phyloP scores from a whole-genome alignment of 2,113 vertebrate species.

The Diadophis punctatus region DNA sequence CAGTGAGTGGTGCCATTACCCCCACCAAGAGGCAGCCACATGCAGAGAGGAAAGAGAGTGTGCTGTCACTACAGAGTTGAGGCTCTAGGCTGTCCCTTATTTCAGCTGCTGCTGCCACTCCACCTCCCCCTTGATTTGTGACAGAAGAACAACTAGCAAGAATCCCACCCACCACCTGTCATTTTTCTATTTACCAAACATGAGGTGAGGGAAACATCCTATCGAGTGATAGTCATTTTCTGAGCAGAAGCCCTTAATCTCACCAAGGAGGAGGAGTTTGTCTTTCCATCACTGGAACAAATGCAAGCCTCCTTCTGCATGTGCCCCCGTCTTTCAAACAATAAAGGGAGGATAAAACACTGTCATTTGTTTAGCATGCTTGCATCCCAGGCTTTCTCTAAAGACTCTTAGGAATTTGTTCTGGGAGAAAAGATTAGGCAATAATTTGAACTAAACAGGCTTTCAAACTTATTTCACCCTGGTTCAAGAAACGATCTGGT shows the following conservation, averaged over 20 bases:
- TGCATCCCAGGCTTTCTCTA: not conserved
- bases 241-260: not conserved
- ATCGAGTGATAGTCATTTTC: not conserved
- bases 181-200: constrained; percentile 20
- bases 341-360: not conserved
- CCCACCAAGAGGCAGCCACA: not conserved
- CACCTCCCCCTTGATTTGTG: not conserved
- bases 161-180: not conserved
- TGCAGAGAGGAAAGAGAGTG: constrained; percentile 1
- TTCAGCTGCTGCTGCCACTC: not conserved
- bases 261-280: not conserved
- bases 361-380: not conserved
- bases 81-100: not conserved
- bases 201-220: not conserved
- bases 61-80: not conserved
- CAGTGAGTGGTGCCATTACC: not conserved
- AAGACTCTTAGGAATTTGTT: not conserved
- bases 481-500: not conserved
- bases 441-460: not conserved
- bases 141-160: not conserved
- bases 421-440: not conserved
- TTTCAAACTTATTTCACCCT: not conserved
- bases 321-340: not conserved
- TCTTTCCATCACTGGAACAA: not conserved
- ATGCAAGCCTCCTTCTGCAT: not conserved